Percentiles rank a stretch among this genome's conserved stretches.
Conservation (phyloP, 2,797 vertebrate genomes). For the Trematomus bernacchii region DNA sequence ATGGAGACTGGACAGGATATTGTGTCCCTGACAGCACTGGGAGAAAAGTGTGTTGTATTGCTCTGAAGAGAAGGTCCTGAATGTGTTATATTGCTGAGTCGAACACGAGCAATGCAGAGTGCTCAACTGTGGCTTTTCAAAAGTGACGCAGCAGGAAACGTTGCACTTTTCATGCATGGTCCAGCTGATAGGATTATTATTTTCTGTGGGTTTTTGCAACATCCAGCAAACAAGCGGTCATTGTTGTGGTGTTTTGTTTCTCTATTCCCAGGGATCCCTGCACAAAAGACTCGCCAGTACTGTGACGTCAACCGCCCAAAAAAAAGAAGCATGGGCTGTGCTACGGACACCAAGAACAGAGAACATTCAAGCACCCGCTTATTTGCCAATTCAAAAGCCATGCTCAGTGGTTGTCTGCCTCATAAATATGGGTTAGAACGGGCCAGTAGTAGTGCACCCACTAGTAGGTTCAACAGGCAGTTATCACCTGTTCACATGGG, state of each 20-base stretch:
- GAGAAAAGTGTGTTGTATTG: conserved; percentile 30
- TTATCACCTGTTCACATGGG: too few species aligned
- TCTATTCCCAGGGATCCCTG: conserved; percentile 16
- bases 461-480: too few species aligned
- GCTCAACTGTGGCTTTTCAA: conserved; percentile 16
- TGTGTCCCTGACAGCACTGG: conserved; percentile 35
- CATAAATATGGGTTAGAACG: too few species aligned
- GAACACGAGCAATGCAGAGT: conserved; percentile 26
- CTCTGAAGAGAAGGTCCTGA: conserved; percentile 47
- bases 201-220: neutral
- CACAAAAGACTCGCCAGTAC: neutral
- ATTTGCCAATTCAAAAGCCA: too few species aligned
- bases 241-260: conserved; percentile 1
- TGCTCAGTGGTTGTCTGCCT: too few species aligned
- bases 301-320: neutral
- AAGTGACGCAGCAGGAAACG: conserved; percentile 17
- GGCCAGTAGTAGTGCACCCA: too few species aligned
- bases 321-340: neutral
- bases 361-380: neutral
- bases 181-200: neutral
- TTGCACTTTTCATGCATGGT: conserved; percentile 12
- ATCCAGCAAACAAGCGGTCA: conserved; percentile 4
- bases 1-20: conserved; percentile 23
- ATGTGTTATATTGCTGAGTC: conserved; percentile 48
- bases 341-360: neutral